Evolutionary conservation across 2,888 invertebrate genomes (phyloP), one percentile per base, ranked within the genome.

Genomic region (Ligdia adustata): DNA sequence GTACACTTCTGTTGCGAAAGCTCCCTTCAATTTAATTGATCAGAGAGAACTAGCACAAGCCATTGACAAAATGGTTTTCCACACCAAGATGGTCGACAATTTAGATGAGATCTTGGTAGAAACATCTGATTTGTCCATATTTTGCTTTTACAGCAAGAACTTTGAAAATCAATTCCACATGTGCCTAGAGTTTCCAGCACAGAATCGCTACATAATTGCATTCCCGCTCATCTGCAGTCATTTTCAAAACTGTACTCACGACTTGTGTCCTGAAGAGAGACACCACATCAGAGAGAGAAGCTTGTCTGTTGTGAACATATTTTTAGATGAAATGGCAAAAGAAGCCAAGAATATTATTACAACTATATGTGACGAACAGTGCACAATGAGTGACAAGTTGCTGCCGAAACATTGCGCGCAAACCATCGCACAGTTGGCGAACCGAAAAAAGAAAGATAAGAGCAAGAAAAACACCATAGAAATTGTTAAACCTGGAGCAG

Each of bases 311-410:
- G 99, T 99, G 0, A 99, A 99, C 72, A 96, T 98, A 92, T 99
- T 98, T 77, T 90, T 99, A 43, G 99, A 99, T 77, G 99, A 99
- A 89, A 99, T 99, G 97, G 97, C 99, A 0, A 98, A 98, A 80
- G 99, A 99, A 81, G 98, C 98, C 0, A 98, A 99, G 80, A 99
- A 99, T 77, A 99, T 99, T 24, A 98, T 99, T 31, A 98, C 98
- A 0, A 97, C 98, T 3, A 98, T 99, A 69, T 99, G 99, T 87
- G 99, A 99, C 82, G 98, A 99, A 72, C 99, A 99, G 73, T 98
- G 99, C 77, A 96, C 96, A 57, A 95, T 99, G 93, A 97, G 98
- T 69, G 98, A 99, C 75, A 97, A 97, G 81, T 85, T 99, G 12
- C 85, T 99, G 55, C 98, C 99, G 1, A 99, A 99, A 79, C 98